A percentile compares a stretch with the other conserved stretches of the same genome.
Evolutionary conservation across 2,888 invertebrate species (phyloP).

Genomic region (Caenorhabditis sp.): DNA sequence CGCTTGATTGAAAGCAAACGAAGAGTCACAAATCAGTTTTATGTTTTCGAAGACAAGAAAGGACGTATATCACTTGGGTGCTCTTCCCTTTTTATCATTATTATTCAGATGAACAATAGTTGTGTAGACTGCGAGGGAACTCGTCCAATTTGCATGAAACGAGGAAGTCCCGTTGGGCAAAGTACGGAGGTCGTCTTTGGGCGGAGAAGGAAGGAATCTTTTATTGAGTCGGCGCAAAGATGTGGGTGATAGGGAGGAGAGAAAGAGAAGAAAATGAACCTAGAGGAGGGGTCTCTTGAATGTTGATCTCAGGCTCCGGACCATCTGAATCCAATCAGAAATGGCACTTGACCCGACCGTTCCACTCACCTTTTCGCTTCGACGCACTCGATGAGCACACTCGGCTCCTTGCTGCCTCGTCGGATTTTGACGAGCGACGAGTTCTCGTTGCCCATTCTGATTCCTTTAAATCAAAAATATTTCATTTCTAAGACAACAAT

Average conservation of each 20-base stretch:
- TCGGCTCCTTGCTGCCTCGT: slow-evolving; percentile 57
- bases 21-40: too few relatives aligned
- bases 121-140: neutral
- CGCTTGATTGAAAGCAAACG: slow-evolving; percentile 7
- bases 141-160: slow-evolving; percentile 6
- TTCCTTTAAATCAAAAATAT: neutral
- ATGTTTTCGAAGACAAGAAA: neutral
- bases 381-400: slow-evolving; percentile 58
- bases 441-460: slow-evolving; percentile 67
- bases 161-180: too few relatives aligned
- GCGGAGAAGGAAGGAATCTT: too few relatives aligned
- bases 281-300: neutral
- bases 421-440: slow-evolving; percentile 64
- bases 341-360: too few relatives aligned
- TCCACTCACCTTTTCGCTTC: slow-evolving; percentile 49
- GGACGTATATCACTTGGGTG: too few relatives aligned
- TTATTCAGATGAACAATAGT: too few relatives aligned
- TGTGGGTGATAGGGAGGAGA: too few relatives aligned
- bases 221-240: too few relatives aligned
- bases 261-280: neutral
- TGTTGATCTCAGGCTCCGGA: too few relatives aligned
- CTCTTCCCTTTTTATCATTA: too few relatives aligned
- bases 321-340: too few relatives aligned
- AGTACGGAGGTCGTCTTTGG: too few relatives aligned
- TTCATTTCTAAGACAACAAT: slow-evolving; percentile 5